Percentiles rank a stretch among this genome's conserved stretches.
phyloP scores from a whole-genome alignment of 2,797 vertebrate genomes.

The Coendou prehensilis region DNA sequence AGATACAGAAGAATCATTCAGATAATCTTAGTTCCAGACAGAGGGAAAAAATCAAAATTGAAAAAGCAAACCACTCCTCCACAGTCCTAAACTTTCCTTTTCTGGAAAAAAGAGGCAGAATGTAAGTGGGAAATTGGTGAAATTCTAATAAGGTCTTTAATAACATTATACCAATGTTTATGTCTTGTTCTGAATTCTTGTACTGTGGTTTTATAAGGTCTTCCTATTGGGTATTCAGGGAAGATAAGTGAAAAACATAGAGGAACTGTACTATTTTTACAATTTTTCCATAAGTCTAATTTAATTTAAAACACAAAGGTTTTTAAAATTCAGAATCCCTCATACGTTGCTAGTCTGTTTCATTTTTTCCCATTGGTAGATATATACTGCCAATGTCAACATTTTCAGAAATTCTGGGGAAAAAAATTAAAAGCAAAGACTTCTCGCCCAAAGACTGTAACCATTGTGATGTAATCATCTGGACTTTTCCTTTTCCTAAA shows the following conservation, averaged over 20 bases:
- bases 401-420: background rate
- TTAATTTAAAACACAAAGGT: background rate
- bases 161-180: background rate
- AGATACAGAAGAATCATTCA: too few relatives aligned
- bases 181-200: too few relatives aligned
- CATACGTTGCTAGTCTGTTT: background rate
- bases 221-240: too few relatives aligned
- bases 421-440: background rate
- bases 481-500: background rate
- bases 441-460: background rate
- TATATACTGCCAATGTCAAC: background rate
- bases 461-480: background rate
- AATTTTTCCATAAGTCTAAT: background rate
- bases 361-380: slow-evolving; percentile 7
- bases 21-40: too few relatives aligned
- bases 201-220: too few relatives aligned
- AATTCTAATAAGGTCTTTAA: too few relatives aligned
- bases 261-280: too few relatives aligned
- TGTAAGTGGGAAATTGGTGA: background rate
- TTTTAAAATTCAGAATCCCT: background rate
- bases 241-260: too few relatives aligned
- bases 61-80: background rate
- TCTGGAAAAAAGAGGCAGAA: background rate
- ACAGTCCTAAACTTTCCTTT: background rate
- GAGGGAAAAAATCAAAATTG: too few relatives aligned